Evolutionary conservation across 1,140 invertebrate species (phyloP), one percentile per base, ranked within the genome.

Genomic region (Lucilia cuprina): DNA sequence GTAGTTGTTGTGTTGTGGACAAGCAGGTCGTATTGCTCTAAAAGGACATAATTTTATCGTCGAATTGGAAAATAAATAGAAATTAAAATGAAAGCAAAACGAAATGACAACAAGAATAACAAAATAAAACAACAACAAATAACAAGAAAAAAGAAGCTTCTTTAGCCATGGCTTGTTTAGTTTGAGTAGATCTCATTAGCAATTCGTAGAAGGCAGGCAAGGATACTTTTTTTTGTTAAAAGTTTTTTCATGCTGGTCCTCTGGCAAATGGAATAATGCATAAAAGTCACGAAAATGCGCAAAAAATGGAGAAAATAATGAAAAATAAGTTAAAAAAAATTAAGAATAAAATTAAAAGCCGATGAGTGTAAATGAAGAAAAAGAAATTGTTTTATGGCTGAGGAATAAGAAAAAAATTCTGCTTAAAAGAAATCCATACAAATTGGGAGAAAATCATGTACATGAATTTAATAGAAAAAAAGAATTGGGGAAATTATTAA

Each of bases 311-410:
- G 50, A 41, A 55, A 82, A 70, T 9, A 50, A 47, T 13, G 30
- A 83, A 60, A 83, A 83, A 65, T 12, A 55, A 55, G 14, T 55
- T 55, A 55, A 19, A 70, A 70, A 70, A 21, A 82, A 78, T 83
- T 86, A 85, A 86, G 86, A 86, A 90, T 87, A 89, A 90, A 90
- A 90, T 90, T 90, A 90, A 90, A 90, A 90, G 89, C 89, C 90
- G 89, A 89, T 88, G 89, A 89, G 89, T 86, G 74, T 84, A 87
- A 87, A 87, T 87, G 86, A 85, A 84, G 74, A 85, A 90, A 90
- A 88, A 88, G 88, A 84, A 84, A 84, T 82, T 84, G 78, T 82
- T 84, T 60, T 82, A 74, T 49, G 82, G 47, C 41, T 49, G 21
- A 82, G 74, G 34, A 30, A 60, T 41, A 84, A 75, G 12, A 55